Percentiles rank a stretch among this genome's conserved stretches.
Evolutionary conservation across 2,888 invertebrate species (phyloP).

Genomic region (Lymantria dispar): DNA sequence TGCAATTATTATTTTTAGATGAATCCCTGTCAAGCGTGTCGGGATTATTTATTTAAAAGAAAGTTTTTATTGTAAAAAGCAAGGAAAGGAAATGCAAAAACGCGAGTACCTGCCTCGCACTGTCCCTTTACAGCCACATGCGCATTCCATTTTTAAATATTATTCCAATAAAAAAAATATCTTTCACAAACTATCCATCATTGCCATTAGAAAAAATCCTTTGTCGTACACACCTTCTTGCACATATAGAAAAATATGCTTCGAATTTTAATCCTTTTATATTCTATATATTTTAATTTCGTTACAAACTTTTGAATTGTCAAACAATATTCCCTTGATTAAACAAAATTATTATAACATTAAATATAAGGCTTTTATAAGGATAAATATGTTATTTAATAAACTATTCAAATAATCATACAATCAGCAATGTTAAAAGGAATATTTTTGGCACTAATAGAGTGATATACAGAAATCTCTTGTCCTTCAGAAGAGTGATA

Average conservation of each 20-base stretch:
- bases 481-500: too few relatives aligned
- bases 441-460: too few relatives aligned
- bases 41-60: conserved; percentile 82
- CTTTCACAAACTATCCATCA: conserved; percentile 54
- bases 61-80: conserved; percentile 82
- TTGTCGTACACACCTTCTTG: conserved; percentile 62
- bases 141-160: conserved; percentile 69
- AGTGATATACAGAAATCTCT: too few relatives aligned
- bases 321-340: conserved; percentile 12
- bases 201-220: conserved; percentile 54
- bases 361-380: too few relatives aligned
- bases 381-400: too few relatives aligned
- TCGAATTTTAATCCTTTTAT: conserved; percentile 63
- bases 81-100: conserved; percentile 81
- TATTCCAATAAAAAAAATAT: conserved; percentile 62
- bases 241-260: conserved; percentile 44
- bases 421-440: too few relatives aligned
- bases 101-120: conserved; percentile 68
- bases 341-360: conserved; percentile 10
- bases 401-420: too few relatives aligned
- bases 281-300: conserved; percentile 29
- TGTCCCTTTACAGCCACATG: conserved; percentile 78
- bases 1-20: conserved; percentile 72
- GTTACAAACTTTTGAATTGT: conserved; percentile 14
- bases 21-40: conserved; percentile 76